A percentile compares a stretch with the other conserved stretches of the same genome.
These are phyloP conservation scores for Eupithecia tripunctaria DNA, from an alignment of 2,888 invertebrate genomes.

Conservation along the genomic window DNA sequence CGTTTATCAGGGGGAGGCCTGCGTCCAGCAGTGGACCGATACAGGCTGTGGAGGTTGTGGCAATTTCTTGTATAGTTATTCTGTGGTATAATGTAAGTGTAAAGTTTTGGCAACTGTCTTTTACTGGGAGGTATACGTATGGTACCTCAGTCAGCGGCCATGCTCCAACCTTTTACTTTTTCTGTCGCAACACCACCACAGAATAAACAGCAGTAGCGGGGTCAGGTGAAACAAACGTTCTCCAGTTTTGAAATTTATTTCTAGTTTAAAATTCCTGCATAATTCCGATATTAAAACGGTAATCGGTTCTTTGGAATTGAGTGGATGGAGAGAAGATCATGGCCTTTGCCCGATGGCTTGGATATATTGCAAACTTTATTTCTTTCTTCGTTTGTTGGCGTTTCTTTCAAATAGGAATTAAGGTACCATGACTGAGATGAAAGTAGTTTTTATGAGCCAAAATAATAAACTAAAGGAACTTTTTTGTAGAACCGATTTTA, in stretches of 20 bases:
- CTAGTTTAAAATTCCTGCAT: constrained; percentile 17
- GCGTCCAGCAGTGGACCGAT: too few species aligned
- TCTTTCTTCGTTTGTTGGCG: too few species aligned
- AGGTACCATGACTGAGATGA: too few species aligned
- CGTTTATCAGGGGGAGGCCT: too few species aligned
- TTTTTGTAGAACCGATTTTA: neutral
- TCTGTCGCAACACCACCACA: constrained; percentile 47
- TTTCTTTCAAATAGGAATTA: too few species aligned
- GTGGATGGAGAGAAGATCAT: neutral
- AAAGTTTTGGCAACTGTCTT: too few species aligned
- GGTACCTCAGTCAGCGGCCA: constrained; percentile 43
- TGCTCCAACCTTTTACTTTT: constrained; percentile 60
- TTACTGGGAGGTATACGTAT: neutral
- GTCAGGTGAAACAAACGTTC: constrained; percentile 14
- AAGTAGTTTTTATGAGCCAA: too few species aligned
- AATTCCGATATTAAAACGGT: constrained; percentile 15
- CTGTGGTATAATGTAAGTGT: too few species aligned
- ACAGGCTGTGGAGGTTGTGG: too few species aligned
- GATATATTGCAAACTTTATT: too few species aligned
- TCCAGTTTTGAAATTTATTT: constrained; percentile 13
- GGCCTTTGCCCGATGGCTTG: neutral
- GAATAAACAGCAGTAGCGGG: constrained; percentile 7
- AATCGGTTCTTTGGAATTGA: constrained; percentile 10
- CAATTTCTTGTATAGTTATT: too few species aligned
- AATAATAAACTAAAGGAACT: too few species aligned